Evolutionary conservation across 2,113 vertebrate genomes (phyloP).

Genomic region (Chamaea fasciata): DNA sequence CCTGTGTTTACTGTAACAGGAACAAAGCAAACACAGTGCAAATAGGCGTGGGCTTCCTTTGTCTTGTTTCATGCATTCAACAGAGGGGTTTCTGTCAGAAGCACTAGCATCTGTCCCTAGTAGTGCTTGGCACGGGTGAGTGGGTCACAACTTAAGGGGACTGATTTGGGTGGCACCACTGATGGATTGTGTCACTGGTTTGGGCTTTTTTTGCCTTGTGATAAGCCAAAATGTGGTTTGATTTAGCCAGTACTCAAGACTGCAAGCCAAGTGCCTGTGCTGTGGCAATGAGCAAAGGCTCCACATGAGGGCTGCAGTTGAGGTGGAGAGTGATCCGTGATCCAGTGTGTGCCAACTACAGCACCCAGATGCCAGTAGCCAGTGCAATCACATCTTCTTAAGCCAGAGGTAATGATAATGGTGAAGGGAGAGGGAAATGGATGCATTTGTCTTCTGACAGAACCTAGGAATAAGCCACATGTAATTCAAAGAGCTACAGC

Average conservation of each 20-base stretch:
- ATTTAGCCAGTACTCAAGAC: accelerated
- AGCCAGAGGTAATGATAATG: not conserved
- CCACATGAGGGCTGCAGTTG: accelerated
- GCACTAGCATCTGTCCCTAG: not conserved
- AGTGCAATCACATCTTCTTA: not conserved
- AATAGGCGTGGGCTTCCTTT: not conserved
- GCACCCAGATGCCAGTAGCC: not conserved
- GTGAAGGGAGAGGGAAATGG: not conserved
- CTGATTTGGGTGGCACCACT: not conserved
- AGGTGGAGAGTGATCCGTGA: not conserved
- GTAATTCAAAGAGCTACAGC: not conserved
- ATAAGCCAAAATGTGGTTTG: not conserved
- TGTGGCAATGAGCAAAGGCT: not conserved
- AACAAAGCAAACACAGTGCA: constrained; percentile 29
- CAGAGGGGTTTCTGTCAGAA: constrained; percentile 25
- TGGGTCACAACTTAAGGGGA: not conserved
- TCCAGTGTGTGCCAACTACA: not conserved
- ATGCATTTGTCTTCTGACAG: not conserved
- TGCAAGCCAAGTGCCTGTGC: not conserved
- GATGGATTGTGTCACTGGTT: not conserved
- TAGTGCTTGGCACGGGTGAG: not conserved
- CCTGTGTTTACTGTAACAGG: constrained; percentile 27
- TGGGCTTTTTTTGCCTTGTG: not conserved
- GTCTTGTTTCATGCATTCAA: not conserved
- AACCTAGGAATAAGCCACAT: not conserved